Base-by-base conservation (phyloP, 2,888 invertebrate genomes). In the Mimas tiliae region DNA sequence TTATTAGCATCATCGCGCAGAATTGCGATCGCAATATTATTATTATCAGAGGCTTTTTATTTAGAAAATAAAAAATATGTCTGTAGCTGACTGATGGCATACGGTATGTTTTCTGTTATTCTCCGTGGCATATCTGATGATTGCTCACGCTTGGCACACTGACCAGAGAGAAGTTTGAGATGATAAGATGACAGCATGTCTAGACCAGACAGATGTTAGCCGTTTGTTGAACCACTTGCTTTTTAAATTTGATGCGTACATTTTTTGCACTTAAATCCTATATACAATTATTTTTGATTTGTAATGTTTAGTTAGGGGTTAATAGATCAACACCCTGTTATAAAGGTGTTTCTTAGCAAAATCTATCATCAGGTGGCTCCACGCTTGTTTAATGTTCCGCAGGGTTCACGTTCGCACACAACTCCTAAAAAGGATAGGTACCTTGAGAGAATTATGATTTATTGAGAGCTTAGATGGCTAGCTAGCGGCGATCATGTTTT, bases 131-230 rank as follows among this genome's bases (percentile, higher is more conserved):
- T 78, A 77, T 75, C 74, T 71, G 76, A 75, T 79, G 82, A 84
- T 82, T 81, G 79, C 85, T 83, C 83, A 85, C 83, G 85, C 79
- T 77, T 81, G 85, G 81, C 88, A 86, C 75, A 87, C 87, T 88
- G 84, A 87, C 87, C 87, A 84, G 69, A 70, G 72, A 79, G 79
- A 76, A 77, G 72, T 78, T 77, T 75, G 74, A 79, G 72, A 79
- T 79, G 83, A 84, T 82, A 77, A 81, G 79, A 76, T 82, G 88
- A 84, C 84, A 78, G 77, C 78, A 73, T 72, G 78, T 78, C 80
- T 77, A 75, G 77, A 72, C 77, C 69, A 67, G 74, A 74, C 73
- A 74, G 65, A 69, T 70, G 70, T 69, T 62, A 51, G 19, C 11
- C 34, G 12, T 38, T 16, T 34, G 55, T 7, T 34, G 38, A 14